A percentile compares a stretch with the other conserved stretches of the same genome.
Conservation (phyloP, 2,888 invertebrate species). For the Petrolisthes manimaculis region DNA sequence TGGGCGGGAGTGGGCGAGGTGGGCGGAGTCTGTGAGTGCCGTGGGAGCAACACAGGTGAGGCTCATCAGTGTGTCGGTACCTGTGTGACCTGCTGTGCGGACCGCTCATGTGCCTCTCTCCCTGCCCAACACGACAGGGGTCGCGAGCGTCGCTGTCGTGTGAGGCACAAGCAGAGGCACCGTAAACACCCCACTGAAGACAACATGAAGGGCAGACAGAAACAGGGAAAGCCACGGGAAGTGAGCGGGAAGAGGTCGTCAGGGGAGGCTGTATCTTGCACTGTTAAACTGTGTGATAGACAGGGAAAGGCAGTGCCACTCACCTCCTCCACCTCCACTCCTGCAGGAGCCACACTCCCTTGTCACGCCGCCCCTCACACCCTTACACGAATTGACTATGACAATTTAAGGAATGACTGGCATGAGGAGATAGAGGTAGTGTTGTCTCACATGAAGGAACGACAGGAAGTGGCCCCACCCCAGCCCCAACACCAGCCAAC, state of each 20-base stretch:
- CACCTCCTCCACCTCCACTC: constrained; percentile 12
- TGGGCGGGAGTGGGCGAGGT: constrained; percentile 47
- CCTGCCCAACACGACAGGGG: constrained; percentile 1
- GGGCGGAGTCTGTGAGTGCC: constrained; percentile 43
- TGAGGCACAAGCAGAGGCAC: constrained; percentile 2
- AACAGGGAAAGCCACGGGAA: not conserved
- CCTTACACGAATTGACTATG: constrained; percentile 48
- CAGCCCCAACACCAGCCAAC: not conserved
- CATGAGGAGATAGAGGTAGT: not conserved
- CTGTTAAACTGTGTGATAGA: not conserved
- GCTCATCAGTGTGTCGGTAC: constrained; percentile 41
- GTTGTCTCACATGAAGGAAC: not conserved
- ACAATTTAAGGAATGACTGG: constrained; percentile 30
- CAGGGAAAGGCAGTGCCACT: not conserved
- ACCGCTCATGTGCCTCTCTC: constrained; percentile 24
- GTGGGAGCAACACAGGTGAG: constrained; percentile 16
- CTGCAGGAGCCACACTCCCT: constrained; percentile 35
- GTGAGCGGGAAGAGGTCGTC: not conserved
- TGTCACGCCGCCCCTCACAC: constrained; percentile 31
- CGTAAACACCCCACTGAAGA: not conserved
- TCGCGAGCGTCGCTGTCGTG: constrained; percentile 16
- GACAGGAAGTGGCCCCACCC: not conserved
- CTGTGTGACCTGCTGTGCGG: constrained; percentile 38
- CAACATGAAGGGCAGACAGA: not conserved
- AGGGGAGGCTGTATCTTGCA: not conserved